Evolutionary conservation across 2,113 vertebrate genomes (phyloP).

Genomic region (Tor tambroides): DNA sequence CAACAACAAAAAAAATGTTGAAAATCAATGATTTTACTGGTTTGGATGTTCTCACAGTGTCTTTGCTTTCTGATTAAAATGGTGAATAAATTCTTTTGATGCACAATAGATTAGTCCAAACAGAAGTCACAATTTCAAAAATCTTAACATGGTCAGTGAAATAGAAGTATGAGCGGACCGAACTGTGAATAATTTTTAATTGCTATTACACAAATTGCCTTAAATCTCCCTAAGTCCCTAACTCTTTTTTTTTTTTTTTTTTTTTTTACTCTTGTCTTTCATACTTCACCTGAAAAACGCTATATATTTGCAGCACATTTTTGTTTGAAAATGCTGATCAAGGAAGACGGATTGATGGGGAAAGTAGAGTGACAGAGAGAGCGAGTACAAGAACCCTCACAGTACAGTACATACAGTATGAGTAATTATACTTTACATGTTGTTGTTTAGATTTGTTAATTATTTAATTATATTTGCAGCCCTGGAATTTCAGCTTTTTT

Average conservation of each 20-base stretch:
- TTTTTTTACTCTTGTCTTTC: neutral
- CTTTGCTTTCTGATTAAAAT: neutral
- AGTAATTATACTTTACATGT: neutral
- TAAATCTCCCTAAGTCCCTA: neutral
- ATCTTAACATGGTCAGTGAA: neutral
- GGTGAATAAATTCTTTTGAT: neutral
- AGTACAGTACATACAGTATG: neutral
- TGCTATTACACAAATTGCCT: neutral
- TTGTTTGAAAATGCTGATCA: neutral
- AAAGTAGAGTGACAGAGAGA: neutral
- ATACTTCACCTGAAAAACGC: neutral
- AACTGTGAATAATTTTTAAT: neutral
- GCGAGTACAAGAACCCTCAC: neutral
- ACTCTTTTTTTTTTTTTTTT: no score
- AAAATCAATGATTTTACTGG: neutral
- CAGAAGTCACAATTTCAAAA: neutral
- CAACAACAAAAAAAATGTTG: no score
- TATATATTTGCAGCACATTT: neutral
- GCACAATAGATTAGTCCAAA: neutral
- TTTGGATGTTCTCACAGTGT: neutral
- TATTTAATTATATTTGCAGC: neutral
- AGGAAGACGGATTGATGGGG: neutral
- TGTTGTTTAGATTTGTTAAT: no score
- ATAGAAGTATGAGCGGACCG: no score
- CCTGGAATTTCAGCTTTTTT: neutral